Conservation (phyloP, 1,140 invertebrate species). For the Penaeus japonicus region DNA sequence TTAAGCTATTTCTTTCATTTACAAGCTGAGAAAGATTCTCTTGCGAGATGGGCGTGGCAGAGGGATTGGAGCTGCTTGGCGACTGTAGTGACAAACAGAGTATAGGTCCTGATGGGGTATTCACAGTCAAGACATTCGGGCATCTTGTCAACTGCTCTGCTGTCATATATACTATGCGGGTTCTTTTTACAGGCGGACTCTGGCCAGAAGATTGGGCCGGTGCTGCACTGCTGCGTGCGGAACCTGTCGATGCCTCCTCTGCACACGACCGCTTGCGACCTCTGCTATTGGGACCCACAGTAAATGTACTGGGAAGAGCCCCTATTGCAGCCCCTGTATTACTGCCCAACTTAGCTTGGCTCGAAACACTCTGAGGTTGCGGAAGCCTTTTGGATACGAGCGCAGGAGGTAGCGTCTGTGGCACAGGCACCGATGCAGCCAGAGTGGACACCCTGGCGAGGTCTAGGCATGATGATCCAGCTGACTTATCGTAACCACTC, state of each 20-base stretch:
- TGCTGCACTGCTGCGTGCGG: no score
- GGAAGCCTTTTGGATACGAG: neutral
- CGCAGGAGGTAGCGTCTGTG: neutral
- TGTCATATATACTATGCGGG: no score
- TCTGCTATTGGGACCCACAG: no score
- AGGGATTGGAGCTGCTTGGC: neutral
- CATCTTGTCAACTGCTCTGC: no score
- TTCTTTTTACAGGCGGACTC: no score
- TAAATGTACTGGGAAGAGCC: neutral
- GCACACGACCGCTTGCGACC: no score
- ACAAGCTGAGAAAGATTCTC: neutral
- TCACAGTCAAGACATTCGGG: no score
- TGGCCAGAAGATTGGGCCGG: no score
- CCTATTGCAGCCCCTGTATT: neutral
- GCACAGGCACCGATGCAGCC: conserved; percentile 1
- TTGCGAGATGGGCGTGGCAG: neutral
- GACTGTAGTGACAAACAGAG: neutral
- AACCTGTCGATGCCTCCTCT: no score
- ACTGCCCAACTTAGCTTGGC: neutral
- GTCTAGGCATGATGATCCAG: conserved; percentile 8
- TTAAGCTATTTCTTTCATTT: neutral
- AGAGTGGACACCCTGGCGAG: neutral
- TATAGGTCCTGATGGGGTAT: neutral
- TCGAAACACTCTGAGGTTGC: neutral
- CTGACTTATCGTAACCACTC: neutral